A percentile compares a stretch with the other conserved stretches of the same genome.
Conservation (phyloP, 2,888 invertebrate genomes). For the Tenthredo mesomela region DNA sequence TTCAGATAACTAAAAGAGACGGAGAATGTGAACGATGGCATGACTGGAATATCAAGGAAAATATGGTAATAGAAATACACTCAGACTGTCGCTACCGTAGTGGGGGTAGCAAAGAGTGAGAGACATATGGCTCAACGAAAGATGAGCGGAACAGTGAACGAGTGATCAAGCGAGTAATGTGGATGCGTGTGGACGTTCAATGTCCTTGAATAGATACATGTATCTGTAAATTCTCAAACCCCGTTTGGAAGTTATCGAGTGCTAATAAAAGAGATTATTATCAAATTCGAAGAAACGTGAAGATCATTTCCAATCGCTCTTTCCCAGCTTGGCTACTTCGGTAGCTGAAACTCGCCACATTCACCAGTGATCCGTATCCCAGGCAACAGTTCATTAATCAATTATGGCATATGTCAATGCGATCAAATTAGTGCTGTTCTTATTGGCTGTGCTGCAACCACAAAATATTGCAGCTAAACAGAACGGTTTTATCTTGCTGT, state of each 20-base stretch:
- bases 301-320: background rate
- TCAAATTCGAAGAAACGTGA: background rate
- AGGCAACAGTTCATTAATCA: background rate
- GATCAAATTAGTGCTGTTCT: background rate
- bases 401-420: background rate
- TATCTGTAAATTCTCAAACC: background rate
- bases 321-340: background rate
- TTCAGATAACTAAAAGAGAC: background rate
- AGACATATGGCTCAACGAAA: background rate
- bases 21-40: background rate
- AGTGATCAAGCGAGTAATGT: background rate
- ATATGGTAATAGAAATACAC: background rate
- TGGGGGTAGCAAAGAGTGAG: background rate
- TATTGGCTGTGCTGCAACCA: background rate
- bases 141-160: background rate
- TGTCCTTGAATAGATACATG: background rate
- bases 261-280: background rate
- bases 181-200: background rate
- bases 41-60: background rate
- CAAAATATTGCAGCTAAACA: background rate
- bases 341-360: background rate
- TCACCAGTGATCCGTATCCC: background rate
- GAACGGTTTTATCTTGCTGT: background rate
- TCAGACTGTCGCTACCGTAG: background rate
- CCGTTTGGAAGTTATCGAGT: background rate